Evolutionary conservation across 1,140 invertebrate species (phyloP).

Genomic region (Dinoponera quadriceps): DNA sequence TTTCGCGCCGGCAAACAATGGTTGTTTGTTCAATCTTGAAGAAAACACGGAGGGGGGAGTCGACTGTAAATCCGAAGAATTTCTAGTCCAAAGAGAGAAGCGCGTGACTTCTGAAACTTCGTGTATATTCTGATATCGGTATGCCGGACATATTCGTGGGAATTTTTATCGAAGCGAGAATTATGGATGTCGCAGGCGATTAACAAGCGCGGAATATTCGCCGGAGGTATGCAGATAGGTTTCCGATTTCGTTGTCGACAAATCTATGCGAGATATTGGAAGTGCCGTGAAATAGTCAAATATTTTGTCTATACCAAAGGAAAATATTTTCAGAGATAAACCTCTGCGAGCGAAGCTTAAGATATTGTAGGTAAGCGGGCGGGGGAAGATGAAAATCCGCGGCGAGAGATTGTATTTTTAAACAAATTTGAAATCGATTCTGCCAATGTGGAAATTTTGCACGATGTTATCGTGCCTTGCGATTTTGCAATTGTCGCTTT

Average conservation of each 20-base stretch:
- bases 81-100: background rate
- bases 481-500: slow-evolving; percentile 29
- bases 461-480: background rate
- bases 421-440: too few relatives aligned
- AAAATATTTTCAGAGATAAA: slow-evolving; percentile 27
- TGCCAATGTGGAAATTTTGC: background rate
- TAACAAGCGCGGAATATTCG: slow-evolving; percentile 15
- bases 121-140: slow-evolving; percentile 16
- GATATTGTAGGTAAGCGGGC: background rate
- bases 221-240: slow-evolving; percentile 21
- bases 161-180: slow-evolving; percentile 30
- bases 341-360: background rate
- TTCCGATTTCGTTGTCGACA: slow-evolving; percentile 33
- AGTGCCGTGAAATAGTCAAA: slow-evolving; percentile 24
- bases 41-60: background rate
- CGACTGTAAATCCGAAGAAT: background rate
- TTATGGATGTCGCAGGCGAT: slow-evolving; percentile 12
- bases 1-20: too few relatives aligned
- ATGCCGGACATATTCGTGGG: background rate
- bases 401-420: background rate
- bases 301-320: slow-evolving; percentile 33
- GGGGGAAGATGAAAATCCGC: background rate
- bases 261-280: slow-evolving; percentile 34
- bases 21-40: background rate
- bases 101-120: slow-evolving; percentile 4